Evolutionary conservation across 2,113 vertebrate species (phyloP).

Genomic region (Chloropsis hardwickii): DNA sequence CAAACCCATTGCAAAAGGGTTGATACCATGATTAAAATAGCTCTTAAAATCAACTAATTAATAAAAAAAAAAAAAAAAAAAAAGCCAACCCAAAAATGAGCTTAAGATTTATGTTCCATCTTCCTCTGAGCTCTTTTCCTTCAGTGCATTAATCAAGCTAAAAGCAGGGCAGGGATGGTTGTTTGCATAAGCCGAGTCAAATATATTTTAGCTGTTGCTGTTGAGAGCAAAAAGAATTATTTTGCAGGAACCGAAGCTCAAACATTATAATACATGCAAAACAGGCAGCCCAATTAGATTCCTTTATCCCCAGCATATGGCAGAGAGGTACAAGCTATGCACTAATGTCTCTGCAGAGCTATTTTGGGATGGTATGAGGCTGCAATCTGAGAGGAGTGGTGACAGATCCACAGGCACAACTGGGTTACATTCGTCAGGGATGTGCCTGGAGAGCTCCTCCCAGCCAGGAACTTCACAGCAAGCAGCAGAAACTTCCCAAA

Average conservation of each 20-base stretch:
- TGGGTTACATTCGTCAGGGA: conserved; percentile 59
- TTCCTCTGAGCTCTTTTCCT: not conserved
- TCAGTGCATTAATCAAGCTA: not conserved
- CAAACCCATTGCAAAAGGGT: not conserved
- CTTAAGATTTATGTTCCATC: not conserved
- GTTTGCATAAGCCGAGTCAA: not conserved
- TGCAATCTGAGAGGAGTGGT: conserved; percentile 61
- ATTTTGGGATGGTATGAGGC: conserved; percentile 60
- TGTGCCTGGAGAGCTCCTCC: not conserved
- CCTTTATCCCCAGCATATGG: conserved; percentile 60
- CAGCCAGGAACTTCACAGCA: conserved; percentile 17
- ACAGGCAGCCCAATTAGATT: conserved; percentile 15
- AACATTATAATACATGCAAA: not conserved
- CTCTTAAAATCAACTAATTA: not conserved
- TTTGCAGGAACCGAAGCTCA: not conserved
- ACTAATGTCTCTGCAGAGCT: conserved; percentile 56
- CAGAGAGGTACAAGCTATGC: conserved; percentile 36
- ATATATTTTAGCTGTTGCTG: not conserved
- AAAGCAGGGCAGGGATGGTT: not conserved
- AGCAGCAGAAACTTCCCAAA: not conserved
- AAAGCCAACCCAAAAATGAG: not conserved
- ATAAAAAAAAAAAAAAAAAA: not conserved
- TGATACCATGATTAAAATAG: not conserved
- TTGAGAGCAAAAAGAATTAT: not conserved
- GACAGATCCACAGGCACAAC: conserved; percentile 67